Base-by-base conservation (phyloP, 2,888 invertebrate genomes). In the Erebia ligea region DNA sequence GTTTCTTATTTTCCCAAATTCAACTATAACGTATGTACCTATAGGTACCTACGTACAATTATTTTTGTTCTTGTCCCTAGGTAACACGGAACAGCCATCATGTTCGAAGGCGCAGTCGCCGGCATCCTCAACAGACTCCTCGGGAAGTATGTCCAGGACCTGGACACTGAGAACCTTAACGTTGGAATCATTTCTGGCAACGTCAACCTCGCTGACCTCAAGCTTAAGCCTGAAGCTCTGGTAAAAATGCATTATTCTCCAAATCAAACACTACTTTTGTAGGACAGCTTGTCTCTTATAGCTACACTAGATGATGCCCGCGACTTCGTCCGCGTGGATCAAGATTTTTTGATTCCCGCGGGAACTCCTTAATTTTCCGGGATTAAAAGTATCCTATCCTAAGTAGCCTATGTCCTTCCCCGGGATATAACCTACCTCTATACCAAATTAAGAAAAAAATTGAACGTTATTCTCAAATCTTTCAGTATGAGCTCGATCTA, bases 131-230 rank as follows among this genome's bases (percentile, higher is more conserved):
- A 97, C 94, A 96, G 96, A 82, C 95, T 97, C 76, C 93, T 97
- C 78, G 97, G 97, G 74, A 96, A 96, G 86, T 97, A 97, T 82
- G 96, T 97, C 45, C 96, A 96, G 84, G 97, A 97, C 84, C 89
- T 97, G 79, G 97, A 97, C 85, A 96, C 96, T 0, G 97, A 97
- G 90, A 96, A 97, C 84, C 94, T 97, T 65, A 97, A 97, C 82
- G 95, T 97, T 72, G 97, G 97, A 79, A 97, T 97, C 77, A 97
- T 97, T 87, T 96, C 96, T 75, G 97, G 97, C 74, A 95, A 96
- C 82, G 96, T 97, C 68, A 96, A 96, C 85, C 94, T 97, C 67
- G 95, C 95, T 2, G 97, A 97, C 82, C 89, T 97, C 64, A 96
- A 96, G 85, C 91, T 97, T 50, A 96, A 97, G 83, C 95, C 97